Conservation (phyloP, 2,888 invertebrate species). For the Morpho deidamia region DNA sequence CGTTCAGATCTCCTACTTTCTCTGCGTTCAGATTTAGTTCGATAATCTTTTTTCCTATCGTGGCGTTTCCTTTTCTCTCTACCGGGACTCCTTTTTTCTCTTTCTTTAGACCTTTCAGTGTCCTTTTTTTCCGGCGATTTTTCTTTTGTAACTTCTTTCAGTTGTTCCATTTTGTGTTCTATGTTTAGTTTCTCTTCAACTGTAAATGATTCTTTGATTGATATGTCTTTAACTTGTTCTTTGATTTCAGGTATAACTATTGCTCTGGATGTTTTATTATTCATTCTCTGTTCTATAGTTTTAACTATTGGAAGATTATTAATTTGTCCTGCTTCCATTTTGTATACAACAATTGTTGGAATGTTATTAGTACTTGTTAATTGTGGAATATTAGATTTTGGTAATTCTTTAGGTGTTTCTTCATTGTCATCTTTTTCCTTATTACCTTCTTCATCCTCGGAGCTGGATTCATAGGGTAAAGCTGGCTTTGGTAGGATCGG, state of each 20-base stretch:
- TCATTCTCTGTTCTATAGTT: conserved; percentile 33
- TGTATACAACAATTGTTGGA: conserved; percentile 55
- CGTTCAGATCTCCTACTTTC: conserved; percentile 30
- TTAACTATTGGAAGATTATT: conserved; percentile 41
- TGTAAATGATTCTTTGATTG: conserved; percentile 24
- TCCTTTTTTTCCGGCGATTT: conserved; percentile 25
- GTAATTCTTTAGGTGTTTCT: conserved; percentile 27
- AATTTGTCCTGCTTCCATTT: conserved; percentile 45
- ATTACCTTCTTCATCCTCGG: conserved; percentile 79
- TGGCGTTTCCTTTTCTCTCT: conserved; percentile 48
- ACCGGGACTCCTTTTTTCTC: conserved; percentile 27
- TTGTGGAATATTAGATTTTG: conserved; percentile 30
- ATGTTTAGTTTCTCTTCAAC: conserved; percentile 24
- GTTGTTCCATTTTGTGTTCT: conserved; percentile 17
- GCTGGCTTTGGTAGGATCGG: conserved; percentile 83
- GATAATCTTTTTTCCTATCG: conserved; percentile 46
- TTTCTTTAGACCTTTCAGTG: conserved; percentile 23
- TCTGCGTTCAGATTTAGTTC: conserved; percentile 45
- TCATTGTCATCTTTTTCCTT: conserved; percentile 34
- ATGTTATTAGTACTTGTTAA: conserved; percentile 31
- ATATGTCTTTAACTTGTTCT: conserved; percentile 18
- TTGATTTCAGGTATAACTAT: conserved; percentile 17
- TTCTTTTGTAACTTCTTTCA: conserved; percentile 27
- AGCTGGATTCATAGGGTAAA: conserved; percentile 86
- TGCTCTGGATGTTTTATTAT: conserved; percentile 29